phyloP scores from a whole-genome alignment of 2,113 vertebrate species.

The Petroica traversi region DNA sequence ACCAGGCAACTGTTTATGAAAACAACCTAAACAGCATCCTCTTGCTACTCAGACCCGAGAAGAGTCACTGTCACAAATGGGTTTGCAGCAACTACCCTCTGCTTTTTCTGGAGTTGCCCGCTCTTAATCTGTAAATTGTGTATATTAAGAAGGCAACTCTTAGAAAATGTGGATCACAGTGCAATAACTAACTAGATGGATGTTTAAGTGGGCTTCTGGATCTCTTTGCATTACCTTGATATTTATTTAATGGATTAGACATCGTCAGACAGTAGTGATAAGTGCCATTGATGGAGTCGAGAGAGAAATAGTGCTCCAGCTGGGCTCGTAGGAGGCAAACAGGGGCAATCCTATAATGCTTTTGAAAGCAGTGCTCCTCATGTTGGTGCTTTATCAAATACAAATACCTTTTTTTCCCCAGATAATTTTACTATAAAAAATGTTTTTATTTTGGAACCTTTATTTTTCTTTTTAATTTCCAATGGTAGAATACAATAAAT shows the following conservation, averaged over 20 bases:
- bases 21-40: not conserved
- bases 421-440: not conserved
- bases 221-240: not conserved
- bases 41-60: not conserved
- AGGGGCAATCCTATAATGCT: not conserved
- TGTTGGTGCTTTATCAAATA: not conserved
- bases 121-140: not conserved
- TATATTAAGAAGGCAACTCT: not conserved
- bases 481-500: not conserved
- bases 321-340: not conserved
- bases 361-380: not conserved
- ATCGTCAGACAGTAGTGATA: not conserved
- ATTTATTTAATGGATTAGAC: constrained; percentile 25
- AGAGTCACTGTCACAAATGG: not conserved
- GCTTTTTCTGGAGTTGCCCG: not conserved
- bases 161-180: not conserved
- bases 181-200: not conserved
- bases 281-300: not conserved
- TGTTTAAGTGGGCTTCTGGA: not conserved
- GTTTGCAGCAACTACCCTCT: not conserved
- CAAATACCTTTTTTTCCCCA: not conserved
- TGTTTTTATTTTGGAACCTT: not conserved
- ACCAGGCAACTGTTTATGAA: not conserved
- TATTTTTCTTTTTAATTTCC: not conserved
- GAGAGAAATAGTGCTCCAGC: not conserved